Evolutionary conservation across 2,113 vertebrate genomes (phyloP).

Genomic region (Galbula dea): DNA sequence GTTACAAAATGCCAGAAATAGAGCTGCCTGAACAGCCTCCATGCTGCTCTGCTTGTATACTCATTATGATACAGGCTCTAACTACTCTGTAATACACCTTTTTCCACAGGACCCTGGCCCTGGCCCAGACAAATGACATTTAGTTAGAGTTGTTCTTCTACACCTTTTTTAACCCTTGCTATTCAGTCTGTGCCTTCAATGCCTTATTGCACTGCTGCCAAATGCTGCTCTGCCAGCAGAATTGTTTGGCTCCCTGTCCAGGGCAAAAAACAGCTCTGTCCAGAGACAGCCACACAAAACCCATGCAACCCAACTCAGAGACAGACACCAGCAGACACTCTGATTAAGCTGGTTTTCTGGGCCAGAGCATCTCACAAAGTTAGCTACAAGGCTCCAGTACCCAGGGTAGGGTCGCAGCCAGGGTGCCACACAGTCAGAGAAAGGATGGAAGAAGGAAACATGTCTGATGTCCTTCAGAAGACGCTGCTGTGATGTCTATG

Average conservation of each 20-base stretch:
- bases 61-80: not conserved
- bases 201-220: not conserved
- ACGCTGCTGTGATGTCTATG: not conserved
- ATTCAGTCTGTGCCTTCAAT: not conserved
- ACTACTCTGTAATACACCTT: accelerated
- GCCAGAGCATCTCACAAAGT: not conserved
- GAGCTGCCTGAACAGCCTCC: not conserved
- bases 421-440: accelerated
- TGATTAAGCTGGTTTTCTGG: not conserved
- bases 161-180: not conserved
- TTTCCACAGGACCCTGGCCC: not conserved
- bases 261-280: not conserved
- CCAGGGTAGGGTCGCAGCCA: not conserved
- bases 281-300: accelerated
- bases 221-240: not conserved
- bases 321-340: not conserved
- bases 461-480: not conserved
- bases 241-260: not conserved
- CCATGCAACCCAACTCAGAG: not conserved
- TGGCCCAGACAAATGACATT: not conserved
- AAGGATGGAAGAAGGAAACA: not conserved
- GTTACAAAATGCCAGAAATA: not conserved
- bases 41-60: accelerated
- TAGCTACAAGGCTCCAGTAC: not conserved
- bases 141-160: not conserved